Conservation (phyloP, 2,797 vertebrate genomes). For the Chaenodraco wilsoni region DNA sequence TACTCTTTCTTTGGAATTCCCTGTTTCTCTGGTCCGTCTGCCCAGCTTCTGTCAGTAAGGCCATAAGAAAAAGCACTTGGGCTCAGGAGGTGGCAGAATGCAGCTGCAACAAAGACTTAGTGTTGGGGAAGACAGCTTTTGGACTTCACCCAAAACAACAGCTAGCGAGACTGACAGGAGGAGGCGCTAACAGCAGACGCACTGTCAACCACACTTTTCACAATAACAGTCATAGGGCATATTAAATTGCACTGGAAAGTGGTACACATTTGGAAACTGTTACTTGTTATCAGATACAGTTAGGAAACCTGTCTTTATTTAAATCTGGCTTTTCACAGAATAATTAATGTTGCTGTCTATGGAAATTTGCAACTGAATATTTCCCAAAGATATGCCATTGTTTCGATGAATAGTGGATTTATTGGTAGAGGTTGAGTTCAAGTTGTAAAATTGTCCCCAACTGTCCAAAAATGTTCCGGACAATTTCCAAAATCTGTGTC, state of each 20-base stretch:
- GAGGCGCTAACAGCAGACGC: conserved; percentile 1
- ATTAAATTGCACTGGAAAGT: background rate
- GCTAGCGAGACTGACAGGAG: conserved; percentile 6
- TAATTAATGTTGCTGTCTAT: conserved; percentile 13
- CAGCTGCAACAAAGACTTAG: conserved; percentile 18
- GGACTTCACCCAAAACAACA: conserved; percentile 1
- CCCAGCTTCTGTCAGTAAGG: conserved; percentile 27
- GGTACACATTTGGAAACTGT: conserved; percentile 28
- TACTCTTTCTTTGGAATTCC: conserved; percentile 17
- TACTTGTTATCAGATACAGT: conserved; percentile 11
- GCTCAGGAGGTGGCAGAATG: conserved; percentile 5
- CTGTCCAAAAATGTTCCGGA: conserved; percentile 15
- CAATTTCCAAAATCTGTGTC: conserved; percentile 15
- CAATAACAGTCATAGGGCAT: conserved; percentile 3
- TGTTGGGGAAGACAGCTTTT: conserved; percentile 29
- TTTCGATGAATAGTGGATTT: conserved; percentile 5
- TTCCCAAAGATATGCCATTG: background rate
- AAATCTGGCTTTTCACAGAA: background rate
- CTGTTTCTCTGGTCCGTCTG: conserved; percentile 9
- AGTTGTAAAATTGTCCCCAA: background rate
- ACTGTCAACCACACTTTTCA: conserved; percentile 23
- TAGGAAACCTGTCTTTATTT: conserved; percentile 20
- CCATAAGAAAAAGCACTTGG: conserved; percentile 7
- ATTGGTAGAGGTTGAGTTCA: conserved; percentile 16
- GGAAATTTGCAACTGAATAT: conserved; percentile 22